A percentile compares a stretch with the other conserved stretches of the same genome.
Conservation (phyloP, 2,113 vertebrate genomes). For the Hippocampus zosterae region DNA sequence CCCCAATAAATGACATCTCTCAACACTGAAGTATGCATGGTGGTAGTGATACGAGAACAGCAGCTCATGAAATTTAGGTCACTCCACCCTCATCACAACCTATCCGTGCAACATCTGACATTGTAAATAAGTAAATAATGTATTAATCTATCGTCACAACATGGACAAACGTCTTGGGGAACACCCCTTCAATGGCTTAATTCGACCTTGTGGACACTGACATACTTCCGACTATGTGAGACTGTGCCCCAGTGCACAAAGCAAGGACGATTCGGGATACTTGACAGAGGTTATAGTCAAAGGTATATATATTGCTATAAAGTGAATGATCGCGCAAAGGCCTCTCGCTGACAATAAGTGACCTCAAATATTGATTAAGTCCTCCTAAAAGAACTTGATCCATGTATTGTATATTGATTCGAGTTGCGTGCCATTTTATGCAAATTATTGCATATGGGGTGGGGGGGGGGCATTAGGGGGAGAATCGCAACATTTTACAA, state of each 20-base stretch:
- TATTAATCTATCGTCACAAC: neutral
- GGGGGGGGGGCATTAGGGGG: neutral
- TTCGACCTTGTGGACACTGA: neutral
- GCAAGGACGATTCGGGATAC: neutral
- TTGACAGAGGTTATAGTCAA: neutral
- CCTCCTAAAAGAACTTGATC: neutral
- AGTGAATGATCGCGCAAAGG: neutral
- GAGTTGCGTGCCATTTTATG: neutral
- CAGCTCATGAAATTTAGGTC: conserved; percentile 5
- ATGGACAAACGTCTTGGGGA: neutral
- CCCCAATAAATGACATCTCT: neutral
- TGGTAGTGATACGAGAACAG: neutral
- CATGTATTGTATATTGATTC: neutral
- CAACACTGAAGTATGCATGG: neutral
- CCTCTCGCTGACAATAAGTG: neutral
- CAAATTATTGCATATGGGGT: conserved; percentile 26
- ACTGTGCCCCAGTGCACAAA: neutral
- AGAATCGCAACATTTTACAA: neutral
- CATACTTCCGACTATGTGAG: neutral
- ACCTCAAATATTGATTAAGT: neutral
- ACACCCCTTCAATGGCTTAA: neutral
- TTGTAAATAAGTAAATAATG: neutral
- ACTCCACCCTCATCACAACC: conserved; percentile 36
- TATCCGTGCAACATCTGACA: neutral
- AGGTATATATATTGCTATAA: neutral